Base-by-base conservation (phyloP, 1,140 invertebrate species). In the Adoxophyes honmai region DNA sequence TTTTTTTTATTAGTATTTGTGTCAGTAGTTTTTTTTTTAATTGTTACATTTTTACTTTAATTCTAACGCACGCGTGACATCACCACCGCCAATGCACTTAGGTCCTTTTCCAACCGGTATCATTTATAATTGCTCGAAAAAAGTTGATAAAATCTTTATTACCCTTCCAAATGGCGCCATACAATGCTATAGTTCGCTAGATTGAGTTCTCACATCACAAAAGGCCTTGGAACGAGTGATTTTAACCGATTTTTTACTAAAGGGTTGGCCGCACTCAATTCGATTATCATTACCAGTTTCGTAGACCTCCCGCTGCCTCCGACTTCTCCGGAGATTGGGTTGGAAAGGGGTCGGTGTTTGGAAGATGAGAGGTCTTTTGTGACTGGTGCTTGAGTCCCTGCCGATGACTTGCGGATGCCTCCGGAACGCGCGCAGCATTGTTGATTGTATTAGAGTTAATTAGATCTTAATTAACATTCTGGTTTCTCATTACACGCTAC, bases 141-240 rank as follows among this genome's bases (percentile, higher is more conserved):
- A 44, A 52, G 60, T 54, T 70, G 72, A 85, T 80, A 75, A 21
- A 48, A 48, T 86, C 82, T 88, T 78, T 70, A 86, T 86, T 78
- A 73, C 71, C 52, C 57, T 75, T 75, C 66, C 59, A 75, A 77
- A 57, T 61, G 67, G 71, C 75, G 75, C 78, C 78, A 75, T 77
- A 57, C 35, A 76, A 63, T 55, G 60, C 60, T 59, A 63, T 68
- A 73, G 76, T 75, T 70, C 62, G 74, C 73, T 75, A 84, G 83
- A 88, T 88, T 88, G 78, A 88, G 83, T 88, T 86, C 81, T 88
- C 85, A 85, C 78, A 83, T 79, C 70, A 88, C 85, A 86, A 88
- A 84, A 61, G 69, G 33, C 71, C 55, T 57, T 70, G 66, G 75
- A 84, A 78, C 68, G 73, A 82, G 75, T 76, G 74, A 75, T 75